Evolutionary conservation across 2,888 invertebrate genomes (phyloP).

Genomic region (Bombylius major): DNA sequence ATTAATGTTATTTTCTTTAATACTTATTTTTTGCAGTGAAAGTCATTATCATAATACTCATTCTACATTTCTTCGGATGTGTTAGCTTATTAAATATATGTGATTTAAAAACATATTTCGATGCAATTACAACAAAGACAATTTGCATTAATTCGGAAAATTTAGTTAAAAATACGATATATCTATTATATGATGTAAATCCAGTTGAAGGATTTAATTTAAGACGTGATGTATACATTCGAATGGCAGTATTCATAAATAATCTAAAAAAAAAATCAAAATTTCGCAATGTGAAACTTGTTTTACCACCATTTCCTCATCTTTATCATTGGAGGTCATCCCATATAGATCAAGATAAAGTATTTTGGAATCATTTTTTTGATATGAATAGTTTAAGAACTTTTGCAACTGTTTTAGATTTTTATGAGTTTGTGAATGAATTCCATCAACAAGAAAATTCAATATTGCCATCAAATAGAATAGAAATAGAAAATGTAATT

Average conservation of each 20-base stretch:
- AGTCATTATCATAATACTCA: too few relatives aligned
- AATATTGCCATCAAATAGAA: slow-evolving; percentile 1
- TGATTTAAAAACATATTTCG: too few relatives aligned
- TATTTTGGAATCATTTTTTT: slow-evolving; percentile 79
- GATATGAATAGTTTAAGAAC: slow-evolving; percentile 61
- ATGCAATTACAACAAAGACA: too few relatives aligned
- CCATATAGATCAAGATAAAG: slow-evolving; percentile 42
- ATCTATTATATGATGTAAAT: slow-evolving; percentile 87
- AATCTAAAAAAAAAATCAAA: slow-evolving; percentile 44
- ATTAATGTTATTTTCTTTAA: too few relatives aligned
- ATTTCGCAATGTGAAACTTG: slow-evolving; percentile 47
- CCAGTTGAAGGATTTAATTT: slow-evolving; percentile 94
- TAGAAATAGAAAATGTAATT: slow-evolving; percentile 58
- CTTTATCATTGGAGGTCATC: slow-evolving; percentile 80
- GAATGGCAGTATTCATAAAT: slow-evolving; percentile 72
- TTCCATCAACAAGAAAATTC: background rate
- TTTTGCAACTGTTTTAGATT: slow-evolving; percentile 70
- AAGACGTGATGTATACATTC: slow-evolving; percentile 88
- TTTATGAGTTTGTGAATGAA: slow-evolving; percentile 64
- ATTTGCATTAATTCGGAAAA: too few relatives aligned
- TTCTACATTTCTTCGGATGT: too few relatives aligned
- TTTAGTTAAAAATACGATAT: slow-evolving; percentile 27
- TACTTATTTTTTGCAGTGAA: too few relatives aligned
- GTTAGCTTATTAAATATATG: too few relatives aligned
- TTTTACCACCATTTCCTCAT: slow-evolving; percentile 85